Evolutionary conservation across 1,140 invertebrate species (phyloP).

Genomic region (Teleogryllus occipitalis): DNA sequence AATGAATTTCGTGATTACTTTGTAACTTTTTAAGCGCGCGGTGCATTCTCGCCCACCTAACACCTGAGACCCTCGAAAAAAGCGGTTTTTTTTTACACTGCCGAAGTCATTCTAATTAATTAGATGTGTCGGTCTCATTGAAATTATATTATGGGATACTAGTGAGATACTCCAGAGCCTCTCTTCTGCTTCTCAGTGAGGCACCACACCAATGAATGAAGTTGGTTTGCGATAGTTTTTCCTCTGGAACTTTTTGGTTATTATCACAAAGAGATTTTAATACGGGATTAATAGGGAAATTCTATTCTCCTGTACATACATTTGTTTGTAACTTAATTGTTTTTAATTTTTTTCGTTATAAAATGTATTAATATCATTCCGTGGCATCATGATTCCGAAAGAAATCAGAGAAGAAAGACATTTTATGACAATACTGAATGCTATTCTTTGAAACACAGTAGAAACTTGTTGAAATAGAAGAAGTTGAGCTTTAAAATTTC

Average conservation of each 20-base stretch:
- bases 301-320: too few species aligned
- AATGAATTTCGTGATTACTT: too few species aligned
- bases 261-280: not conserved
- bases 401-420: too few species aligned
- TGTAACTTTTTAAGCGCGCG: too few species aligned
- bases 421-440: too few species aligned
- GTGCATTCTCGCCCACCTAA: not conserved
- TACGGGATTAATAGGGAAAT: not conserved
- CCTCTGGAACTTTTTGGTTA: not conserved
- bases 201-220: not conserved
- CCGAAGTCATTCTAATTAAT: not conserved
- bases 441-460: too few species aligned
- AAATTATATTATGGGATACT: not conserved
- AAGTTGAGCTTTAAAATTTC: too few species aligned
- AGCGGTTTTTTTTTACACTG: not conserved
- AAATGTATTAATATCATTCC: too few species aligned
- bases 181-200: not conserved
- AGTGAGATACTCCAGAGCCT: not conserved
- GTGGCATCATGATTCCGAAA: too few species aligned
- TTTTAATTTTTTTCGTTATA: too few species aligned
- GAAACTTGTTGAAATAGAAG: too few species aligned
- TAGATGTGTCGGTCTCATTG: not conserved
- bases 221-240: not conserved
- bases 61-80: not conserved
- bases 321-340: too few species aligned